Base-by-base conservation (phyloP, 2,888 invertebrate species). In the Theodoxus fluviatilis region DNA sequence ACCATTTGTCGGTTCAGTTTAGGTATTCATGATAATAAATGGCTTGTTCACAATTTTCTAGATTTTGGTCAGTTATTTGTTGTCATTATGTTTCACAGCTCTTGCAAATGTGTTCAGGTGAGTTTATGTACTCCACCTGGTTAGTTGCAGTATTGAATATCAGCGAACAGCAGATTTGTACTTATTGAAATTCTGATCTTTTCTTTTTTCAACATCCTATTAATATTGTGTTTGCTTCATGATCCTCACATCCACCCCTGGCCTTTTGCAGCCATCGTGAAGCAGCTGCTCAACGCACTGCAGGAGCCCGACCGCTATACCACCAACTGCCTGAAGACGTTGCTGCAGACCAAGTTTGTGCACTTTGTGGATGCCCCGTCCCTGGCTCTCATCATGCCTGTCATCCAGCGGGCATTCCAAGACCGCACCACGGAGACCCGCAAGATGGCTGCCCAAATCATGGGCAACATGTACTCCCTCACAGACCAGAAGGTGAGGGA, bases 321-420 rank as follows among this genome's bases (percentile, higher is more conserved):
- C 0, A 94, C 95, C 0, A 91, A 91, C 0, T 97, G 96, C 83
- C 90, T 99, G n/a, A 94, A 96, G 85, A 95, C 94, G 0, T 89
- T 98, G 35, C 77, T 87, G 40, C 86, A 87, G 73, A 89, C 89
- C 31, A 87, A 98, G 88, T 99, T 99, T 89, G 96, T 99, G 57
- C 99, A 99, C 89, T 98, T 98, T 88, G 98, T 99, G 82, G 99
- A 99, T 88, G 96, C 99, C 2, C 97, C 99, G 0, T 98, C 98
- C 0, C 90, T 99, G 31, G 98, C 99, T 71, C 90, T 99, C 68
- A 98, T 99, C 82, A 99, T 99, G 98, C 99, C 99, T 0, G 98
- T 99, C 3, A 96, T 99, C 37, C 94, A 98, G 88, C 90, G 99
- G 77, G 98, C 98, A 12, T 98, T 99, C 89, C 93, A 96, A 89